These are phyloP conservation scores for Dendrophyllia cribrosa DNA, from an alignment of 64 coral and sea anemone species.

Conservation along the genomic window DNA sequence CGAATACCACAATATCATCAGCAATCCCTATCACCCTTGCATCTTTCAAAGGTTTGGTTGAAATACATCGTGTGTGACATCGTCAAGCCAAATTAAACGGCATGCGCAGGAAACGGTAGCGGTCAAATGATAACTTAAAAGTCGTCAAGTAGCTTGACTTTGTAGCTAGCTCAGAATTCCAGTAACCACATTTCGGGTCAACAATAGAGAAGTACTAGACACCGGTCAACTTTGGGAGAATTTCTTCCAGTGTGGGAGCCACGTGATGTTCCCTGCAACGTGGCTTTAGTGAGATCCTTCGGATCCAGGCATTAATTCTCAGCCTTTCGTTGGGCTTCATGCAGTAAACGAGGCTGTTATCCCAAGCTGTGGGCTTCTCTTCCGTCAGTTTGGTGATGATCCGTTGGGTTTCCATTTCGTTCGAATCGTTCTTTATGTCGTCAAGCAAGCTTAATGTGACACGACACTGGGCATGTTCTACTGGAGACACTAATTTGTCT, in stretches of 20 bases:
- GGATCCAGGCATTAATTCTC: not conserved
- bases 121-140: conserved; percentile 1
- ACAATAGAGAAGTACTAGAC: not conserved
- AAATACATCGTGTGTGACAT: conserved; percentile 27
- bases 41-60: conserved; percentile 38
- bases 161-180: not conserved
- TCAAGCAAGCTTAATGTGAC: no score
- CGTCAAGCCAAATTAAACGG: not conserved
- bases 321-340: conserved; percentile 26
- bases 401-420: no score
- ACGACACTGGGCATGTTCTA: no score
- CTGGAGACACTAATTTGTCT: no score
- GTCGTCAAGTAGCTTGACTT: not conserved
- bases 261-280: not conserved
- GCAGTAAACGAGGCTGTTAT: conserved; percentile 43
- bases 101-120: not conserved
- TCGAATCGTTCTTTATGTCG: no score
- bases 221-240: not conserved
- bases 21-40: conserved; percentile 7
- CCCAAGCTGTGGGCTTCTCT: conserved; percentile 5
- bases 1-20: conserved; percentile 3
- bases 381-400: no score
- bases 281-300: not conserved
- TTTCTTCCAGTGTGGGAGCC: not conserved
- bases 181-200: not conserved